phyloP scores from a whole-genome alignment of 2,797 vertebrate species.

The Pteronotus mesoamericanus region DNA sequence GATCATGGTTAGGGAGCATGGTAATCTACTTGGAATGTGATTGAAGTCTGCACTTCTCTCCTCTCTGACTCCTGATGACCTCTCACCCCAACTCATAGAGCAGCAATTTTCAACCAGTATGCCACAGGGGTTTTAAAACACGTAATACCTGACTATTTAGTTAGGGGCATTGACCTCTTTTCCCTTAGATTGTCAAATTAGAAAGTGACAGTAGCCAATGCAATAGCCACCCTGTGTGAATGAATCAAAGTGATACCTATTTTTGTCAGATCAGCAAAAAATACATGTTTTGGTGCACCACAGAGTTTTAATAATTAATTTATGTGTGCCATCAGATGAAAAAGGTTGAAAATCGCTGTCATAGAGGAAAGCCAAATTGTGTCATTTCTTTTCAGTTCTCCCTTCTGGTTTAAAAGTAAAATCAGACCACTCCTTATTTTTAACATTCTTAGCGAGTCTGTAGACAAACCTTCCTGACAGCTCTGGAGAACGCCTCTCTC shows the following conservation, averaged over 20 bases:
- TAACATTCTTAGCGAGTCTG: not conserved
- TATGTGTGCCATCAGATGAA: not conserved
- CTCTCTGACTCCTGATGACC: not conserved
- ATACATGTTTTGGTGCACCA: not conserved
- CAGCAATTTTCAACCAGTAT: not conserved
- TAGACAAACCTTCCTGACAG: not conserved
- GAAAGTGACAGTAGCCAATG: not conserved
- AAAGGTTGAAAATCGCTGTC: not conserved
- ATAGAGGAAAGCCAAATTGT: not conserved
- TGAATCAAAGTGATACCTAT: not conserved
- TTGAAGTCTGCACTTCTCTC: not conserved
- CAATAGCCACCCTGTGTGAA: not conserved
- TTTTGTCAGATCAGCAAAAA: not conserved
- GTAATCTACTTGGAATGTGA: not conserved
- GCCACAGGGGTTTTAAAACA: not conserved
- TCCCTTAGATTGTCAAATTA: not conserved
- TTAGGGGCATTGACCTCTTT: not conserved
- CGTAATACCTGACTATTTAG: not conserved
- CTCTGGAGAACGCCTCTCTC: not conserved
- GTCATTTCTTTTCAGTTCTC: not conserved
- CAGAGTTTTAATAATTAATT: not conserved
- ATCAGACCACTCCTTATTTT: slow-evolving; percentile 16
- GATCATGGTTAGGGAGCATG: not conserved
- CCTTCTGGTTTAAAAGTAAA: slow-evolving; percentile 32
- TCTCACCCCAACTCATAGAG: not conserved